Conservation (phyloP, 2,888 invertebrate genomes). For the Holacanthella duospinosa region DNA sequence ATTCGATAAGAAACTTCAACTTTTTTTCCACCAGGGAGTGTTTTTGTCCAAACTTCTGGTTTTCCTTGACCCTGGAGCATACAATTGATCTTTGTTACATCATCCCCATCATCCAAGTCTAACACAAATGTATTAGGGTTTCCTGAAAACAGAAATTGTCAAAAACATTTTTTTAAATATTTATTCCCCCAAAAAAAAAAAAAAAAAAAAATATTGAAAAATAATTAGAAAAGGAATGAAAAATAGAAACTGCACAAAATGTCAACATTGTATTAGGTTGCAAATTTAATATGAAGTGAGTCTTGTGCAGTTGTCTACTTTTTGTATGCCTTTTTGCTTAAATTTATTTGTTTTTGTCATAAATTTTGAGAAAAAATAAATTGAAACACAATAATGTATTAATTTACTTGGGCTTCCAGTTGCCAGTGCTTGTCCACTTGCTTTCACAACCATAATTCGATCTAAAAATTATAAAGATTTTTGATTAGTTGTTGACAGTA, state of each 20-base stretch:
- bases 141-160: too few relatives aligned
- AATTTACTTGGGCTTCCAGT: conserved; percentile 17
- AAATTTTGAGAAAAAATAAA: background rate
- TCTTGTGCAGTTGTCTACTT: background rate
- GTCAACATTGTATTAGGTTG: background rate
- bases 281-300: background rate
- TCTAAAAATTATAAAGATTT: background rate
- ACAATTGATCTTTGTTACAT: conserved; percentile 16
- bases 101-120: conserved; percentile 14
- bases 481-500: too few relatives aligned
- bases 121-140: conserved; percentile 19
- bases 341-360: background rate
- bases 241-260: background rate
- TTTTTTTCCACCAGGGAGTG: conserved; percentile 10
- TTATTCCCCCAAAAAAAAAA: background rate
- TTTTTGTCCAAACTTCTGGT: conserved; percentile 22
- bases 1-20: conserved; percentile 21
- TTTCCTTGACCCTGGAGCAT: conserved; percentile 13
- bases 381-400: too few relatives aligned
- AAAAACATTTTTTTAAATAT: background rate
- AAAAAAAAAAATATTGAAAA: conserved; percentile 8
- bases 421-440: conserved; percentile 18
- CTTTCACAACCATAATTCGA: background rate
- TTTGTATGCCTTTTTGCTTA: background rate
- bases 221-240: background rate